A percentile compares a stretch with the other conserved stretches of the same genome.
Conservation (phyloP, 2,888 invertebrate species). For the Leuctra nigra region DNA sequence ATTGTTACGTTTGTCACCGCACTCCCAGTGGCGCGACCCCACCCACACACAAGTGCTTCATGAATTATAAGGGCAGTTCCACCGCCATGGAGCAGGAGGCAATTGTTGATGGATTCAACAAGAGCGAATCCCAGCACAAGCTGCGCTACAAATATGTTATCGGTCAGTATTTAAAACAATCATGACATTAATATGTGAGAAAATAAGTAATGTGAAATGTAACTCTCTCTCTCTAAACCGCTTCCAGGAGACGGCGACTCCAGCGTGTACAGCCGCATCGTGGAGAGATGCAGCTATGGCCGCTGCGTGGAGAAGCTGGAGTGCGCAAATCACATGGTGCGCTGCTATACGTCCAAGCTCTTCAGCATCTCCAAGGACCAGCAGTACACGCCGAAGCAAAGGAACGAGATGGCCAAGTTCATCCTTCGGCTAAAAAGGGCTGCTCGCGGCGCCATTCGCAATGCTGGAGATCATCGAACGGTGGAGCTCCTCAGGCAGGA, state of each 20-base stretch:
- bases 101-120: slow-evolving; percentile 26
- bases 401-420: background rate
- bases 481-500: slow-evolving; percentile 4
- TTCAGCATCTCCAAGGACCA: background rate
- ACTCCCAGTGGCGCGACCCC: background rate
- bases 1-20: background rate
- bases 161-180: slow-evolving; percentile 4
- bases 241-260: slow-evolving; percentile 29
- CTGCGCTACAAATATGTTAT: slow-evolving; percentile 25
- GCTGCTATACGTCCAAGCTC: slow-evolving; percentile 20
- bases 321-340: slow-evolving; percentile 27
- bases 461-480: background rate
- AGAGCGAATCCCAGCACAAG: slow-evolving; percentile 25
- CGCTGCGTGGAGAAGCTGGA: slow-evolving; percentile 26
- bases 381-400: background rate
- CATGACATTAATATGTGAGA: background rate
- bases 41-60: slow-evolving; percentile 23
- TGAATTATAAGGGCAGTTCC: slow-evolving; percentile 26
- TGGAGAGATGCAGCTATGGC: slow-evolving; percentile 18
- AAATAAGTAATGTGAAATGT: no score
- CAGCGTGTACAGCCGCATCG: slow-evolving; percentile 24
- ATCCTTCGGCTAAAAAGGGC: slow-evolving; percentile 11
- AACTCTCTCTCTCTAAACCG: background rate
- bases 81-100: slow-evolving; percentile 28
- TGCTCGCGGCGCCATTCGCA: background rate